Evolutionary conservation across 2,888 invertebrate species (phyloP).

Genomic region (Tipula confusa): DNA sequence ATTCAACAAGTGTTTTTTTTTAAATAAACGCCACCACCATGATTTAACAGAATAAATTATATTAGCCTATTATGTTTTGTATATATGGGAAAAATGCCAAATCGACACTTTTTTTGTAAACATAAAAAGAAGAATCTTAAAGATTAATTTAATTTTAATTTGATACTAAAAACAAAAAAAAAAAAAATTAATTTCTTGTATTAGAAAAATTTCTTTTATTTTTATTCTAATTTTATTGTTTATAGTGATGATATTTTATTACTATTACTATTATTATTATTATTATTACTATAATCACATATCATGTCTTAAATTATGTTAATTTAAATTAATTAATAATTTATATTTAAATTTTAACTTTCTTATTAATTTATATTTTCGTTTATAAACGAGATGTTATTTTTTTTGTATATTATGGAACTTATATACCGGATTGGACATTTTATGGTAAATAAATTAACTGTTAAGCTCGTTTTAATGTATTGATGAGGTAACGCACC

Average conservation of each 20-base stretch:
- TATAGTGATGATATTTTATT: not conserved
- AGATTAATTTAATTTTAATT: not conserved
- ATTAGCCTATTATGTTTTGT: too few species aligned
- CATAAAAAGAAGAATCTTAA: not conserved
- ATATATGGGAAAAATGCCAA: not conserved
- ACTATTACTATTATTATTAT: not conserved
- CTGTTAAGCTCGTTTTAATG: not conserved
- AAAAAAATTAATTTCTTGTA: not conserved
- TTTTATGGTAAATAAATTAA: conserved; percentile 8
- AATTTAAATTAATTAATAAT: not conserved
- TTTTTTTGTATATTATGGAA: too few species aligned
- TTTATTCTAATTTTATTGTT: conserved; percentile 3
- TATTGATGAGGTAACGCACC: not conserved
- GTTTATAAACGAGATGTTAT: not conserved
- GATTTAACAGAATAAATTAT: too few species aligned
- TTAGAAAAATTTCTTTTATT: not conserved
- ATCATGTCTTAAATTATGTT: not conserved
- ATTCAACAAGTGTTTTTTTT: too few species aligned
- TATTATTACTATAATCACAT: not conserved
- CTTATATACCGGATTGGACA: not conserved
- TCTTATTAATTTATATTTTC: not conserved
- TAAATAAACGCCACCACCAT: too few species aligned
- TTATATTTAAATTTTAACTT: not conserved
- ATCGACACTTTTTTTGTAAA: too few species aligned
- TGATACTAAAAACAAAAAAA: not conserved